Evolutionary conservation across 92 coral and sea anemone species (phyloP), one percentile per base, ranked within the genome.

Genomic region (Heliopora coerulea): DNA sequence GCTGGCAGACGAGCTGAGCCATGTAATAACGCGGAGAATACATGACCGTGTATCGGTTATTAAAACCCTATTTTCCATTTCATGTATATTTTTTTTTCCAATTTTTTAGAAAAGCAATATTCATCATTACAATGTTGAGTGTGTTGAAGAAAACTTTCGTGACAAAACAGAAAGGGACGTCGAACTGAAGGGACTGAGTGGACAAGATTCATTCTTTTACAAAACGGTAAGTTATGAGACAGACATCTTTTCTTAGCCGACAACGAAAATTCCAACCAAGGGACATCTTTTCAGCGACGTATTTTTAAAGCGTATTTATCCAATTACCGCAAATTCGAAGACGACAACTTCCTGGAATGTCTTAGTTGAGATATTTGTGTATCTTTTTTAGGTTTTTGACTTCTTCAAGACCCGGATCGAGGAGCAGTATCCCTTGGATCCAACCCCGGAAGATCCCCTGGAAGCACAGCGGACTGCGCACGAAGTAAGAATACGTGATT

Each of bases 361-460:
- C n/a, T n/a, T n/a, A n/a, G n/a, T n/a, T n/a, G n/a, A n/a, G n/a
- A n/a, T n/a, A n/a, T n/a, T n/a, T n/a, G n/a, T n/a, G n/a, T n/a
- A n/a, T n/a, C 50, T 25, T 61, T 39, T 56, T 54, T 58, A 93
- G 98, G 98, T 93, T 14, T 93, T 63, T 74, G 82, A 93, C 40
- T 93, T 93, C 80, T 93, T 93, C 82, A 91, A 82, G 33, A 73
- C 81, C 1, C 88, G 95, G 12, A 93, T 93, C 64, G 95, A 80
- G 72, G 82, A 58, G 56, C 98, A 93, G 72, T 93, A 93, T 56
- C 98, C 98, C 13, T 82, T 93, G 18, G 98, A 93, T 50, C 96
- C 96, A 10, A 89, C 98, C 31, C 98, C 98, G 54, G 98, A 93
- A 61, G 98, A 93, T 67, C 98, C 98, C 0, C 73, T 93, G 23